Conservation (phyloP, 2,113 vertebrate genomes). For the Eonycteris spelaea region DNA sequence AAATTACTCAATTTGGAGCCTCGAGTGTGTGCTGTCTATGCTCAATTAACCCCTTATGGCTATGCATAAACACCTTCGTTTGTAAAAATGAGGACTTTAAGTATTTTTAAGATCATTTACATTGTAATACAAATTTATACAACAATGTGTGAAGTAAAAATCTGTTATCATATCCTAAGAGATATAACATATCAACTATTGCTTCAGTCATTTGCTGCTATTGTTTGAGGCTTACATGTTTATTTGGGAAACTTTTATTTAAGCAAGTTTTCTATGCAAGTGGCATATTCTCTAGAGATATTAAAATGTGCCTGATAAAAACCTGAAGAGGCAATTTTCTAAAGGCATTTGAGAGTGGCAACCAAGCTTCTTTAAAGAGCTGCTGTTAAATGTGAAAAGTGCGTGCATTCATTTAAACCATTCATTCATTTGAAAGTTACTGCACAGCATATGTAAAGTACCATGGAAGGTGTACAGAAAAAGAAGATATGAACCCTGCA, state of each 20-base stretch:
- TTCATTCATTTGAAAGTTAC: neutral
- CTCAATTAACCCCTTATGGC: slow-evolving; percentile 61
- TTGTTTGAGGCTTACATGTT: neutral
- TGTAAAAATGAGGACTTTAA: slow-evolving; percentile 23
- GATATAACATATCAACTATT: neutral
- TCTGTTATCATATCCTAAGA: neutral
- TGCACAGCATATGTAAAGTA: rapidly evolving
- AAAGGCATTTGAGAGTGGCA: neutral
- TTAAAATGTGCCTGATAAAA: neutral
- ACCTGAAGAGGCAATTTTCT: neutral
- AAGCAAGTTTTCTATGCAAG: neutral
- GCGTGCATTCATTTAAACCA: neutral
- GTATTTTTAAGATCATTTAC: slow-evolving; percentile 51
- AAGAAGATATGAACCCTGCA: neutral
- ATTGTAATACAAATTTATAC: slow-evolving; percentile 34
- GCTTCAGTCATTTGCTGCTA: neutral
- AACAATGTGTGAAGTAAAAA: neutral
- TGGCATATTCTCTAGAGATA: neutral
- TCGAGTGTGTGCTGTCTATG: slow-evolving; percentile 40
- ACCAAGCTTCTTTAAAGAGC: neutral
- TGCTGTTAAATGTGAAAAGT: neutral
- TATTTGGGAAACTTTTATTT: slow-evolving; percentile 1
- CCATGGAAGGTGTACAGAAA: neutral
- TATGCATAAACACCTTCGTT: slow-evolving; percentile 7
- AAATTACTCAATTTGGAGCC: slow-evolving; percentile 66